These are phyloP conservation scores for Oryzias sinensis DNA, from an alignment of 2,797 vertebrate genomes.

Conservation along the genomic window DNA sequence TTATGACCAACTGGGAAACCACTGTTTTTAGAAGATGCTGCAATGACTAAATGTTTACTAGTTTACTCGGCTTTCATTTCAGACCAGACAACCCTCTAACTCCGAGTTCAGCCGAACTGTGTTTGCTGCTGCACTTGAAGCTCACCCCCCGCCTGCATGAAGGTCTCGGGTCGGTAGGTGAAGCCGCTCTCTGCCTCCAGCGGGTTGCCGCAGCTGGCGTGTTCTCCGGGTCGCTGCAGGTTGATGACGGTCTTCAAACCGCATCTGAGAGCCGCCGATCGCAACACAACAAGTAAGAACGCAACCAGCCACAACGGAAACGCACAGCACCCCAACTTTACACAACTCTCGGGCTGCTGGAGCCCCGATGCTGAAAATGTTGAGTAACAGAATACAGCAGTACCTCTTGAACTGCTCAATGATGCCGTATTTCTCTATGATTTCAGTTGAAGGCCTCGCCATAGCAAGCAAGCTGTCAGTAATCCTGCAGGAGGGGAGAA, in stretches of 20 bases:
- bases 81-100: too few species aligned
- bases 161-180: slow-evolving; percentile 91
- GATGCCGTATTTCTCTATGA: slow-evolving; percentile 90
- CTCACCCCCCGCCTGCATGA: slow-evolving; percentile 97
- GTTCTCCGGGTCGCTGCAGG: slow-evolving; percentile 95
- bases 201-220: slow-evolving; percentile 93
- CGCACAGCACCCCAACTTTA: too few species aligned
- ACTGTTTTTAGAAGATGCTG: too few species aligned
- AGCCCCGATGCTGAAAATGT: not conserved
- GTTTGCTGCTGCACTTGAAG: slow-evolving; percentile 45
- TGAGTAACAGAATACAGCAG: slow-evolving; percentile 4
- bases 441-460: slow-evolving; percentile 94
- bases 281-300: not conserved
- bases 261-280: slow-evolving; percentile 74
- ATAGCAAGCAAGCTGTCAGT: slow-evolving; percentile 95
- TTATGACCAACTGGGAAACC: too few species aligned
- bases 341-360: too few species aligned
- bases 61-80: not conserved
- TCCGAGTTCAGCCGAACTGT: too few species aligned
- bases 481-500: slow-evolving; percentile 78
- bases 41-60: not conserved
- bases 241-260: slow-evolving; percentile 94
- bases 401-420: slow-evolving; percentile 93
- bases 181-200: slow-evolving; percentile 93
- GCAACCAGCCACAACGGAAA: not conserved